These are phyloP conservation scores for Drosophila austrosaltans DNA, from an alignment of 2,888 invertebrate genomes.

Conservation along the genomic window DNA sequence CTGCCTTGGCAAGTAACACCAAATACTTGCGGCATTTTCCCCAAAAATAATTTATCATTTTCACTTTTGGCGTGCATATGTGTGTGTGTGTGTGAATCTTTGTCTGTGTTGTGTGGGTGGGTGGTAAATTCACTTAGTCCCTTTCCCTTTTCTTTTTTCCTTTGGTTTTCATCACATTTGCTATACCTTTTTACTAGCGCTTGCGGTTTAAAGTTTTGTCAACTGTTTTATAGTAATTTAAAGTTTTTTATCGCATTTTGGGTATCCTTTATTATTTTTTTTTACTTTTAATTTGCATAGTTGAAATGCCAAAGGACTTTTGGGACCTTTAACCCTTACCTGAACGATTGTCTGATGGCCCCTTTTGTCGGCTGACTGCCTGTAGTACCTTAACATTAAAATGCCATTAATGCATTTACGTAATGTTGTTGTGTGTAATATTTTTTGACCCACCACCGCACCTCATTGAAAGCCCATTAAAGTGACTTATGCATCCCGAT, in stretches of 20 bases:
- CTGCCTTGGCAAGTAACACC: conserved; percentile 28
- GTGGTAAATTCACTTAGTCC: conserved; percentile 46
- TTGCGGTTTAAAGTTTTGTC: conserved; percentile 66
- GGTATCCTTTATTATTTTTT: conserved; percentile 15
- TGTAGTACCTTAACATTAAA: conserved; percentile 75
- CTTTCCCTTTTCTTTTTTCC: conserved; percentile 6
- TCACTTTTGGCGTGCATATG: conserved; percentile 37
- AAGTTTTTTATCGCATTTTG: conserved; percentile 59
- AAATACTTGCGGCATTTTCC: conserved; percentile 74
- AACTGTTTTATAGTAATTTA: conserved; percentile 58
- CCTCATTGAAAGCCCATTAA: conserved; percentile 78
- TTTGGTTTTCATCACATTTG: conserved; percentile 36
- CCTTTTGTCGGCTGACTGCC: not conserved
- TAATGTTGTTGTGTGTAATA: conserved; percentile 69
- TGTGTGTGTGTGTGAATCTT: not conserved
- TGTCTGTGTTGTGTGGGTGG: conserved; percentile 38
- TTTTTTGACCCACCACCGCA: conserved; percentile 36
- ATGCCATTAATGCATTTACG: conserved; percentile 77
- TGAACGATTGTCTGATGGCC: conserved; percentile 29
- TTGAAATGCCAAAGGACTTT: conserved; percentile 41
- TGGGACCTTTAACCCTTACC: conserved; percentile 39
- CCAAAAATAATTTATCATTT: conserved; percentile 76
- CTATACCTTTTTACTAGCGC: conserved; percentile 54
- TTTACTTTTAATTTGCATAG: conserved; percentile 61
- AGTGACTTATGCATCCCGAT: conserved; percentile 70